Base-by-base conservation (phyloP, 1,140 invertebrate species). In the Cryptotermes secundus region DNA sequence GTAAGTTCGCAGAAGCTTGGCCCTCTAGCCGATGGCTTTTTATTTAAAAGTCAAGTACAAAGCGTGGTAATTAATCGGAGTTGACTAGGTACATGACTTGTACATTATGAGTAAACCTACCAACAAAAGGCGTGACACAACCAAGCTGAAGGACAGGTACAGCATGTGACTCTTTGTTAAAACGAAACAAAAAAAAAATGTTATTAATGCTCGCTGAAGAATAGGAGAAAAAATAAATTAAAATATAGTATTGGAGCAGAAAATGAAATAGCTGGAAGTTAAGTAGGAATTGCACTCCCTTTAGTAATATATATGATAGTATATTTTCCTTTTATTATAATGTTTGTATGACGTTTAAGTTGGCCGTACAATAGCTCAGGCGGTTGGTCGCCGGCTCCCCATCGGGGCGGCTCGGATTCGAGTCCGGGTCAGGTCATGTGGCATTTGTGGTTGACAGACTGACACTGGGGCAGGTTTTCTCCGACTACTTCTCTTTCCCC, bases 61-160 rank as follows among this genome's bases (percentile, higher is more conserved):
- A 36, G 35, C 36, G 59, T 36, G 83, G 79, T 83, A 83, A 83
- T 83, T 83, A 83, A 83, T 83, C 59, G 83, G 53, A 72, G 83
- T 34, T 83, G 83, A 83, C 83, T 36, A 34, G 83, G 26, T 59
- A 83, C 83, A 83, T 36, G 83, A n/a, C n/a, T 83, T 83, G 34
- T 83, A 83, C 83, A 83, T 83, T 83, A 83, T 34, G 83, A 81
- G 26, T 81, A 36, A 35, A 81, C 35, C 80, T 81, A 45, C 34
- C 19, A 35, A 35, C 80, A 35, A 36, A 35, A 81, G 34, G 26
- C 35, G 6, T 12, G n/a, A 81, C 34, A 81, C 34, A 81, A 38
- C 34, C 42, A 38, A 2, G n/a, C n/a, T 31, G 26, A 72, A 72
- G 59, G n/a, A 72, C 59, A 72, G 4, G n/a, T n/a, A n/a, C n/a